Conservation (phyloP, 2,113 vertebrate genomes). For the Crotalus horridus region DNA sequence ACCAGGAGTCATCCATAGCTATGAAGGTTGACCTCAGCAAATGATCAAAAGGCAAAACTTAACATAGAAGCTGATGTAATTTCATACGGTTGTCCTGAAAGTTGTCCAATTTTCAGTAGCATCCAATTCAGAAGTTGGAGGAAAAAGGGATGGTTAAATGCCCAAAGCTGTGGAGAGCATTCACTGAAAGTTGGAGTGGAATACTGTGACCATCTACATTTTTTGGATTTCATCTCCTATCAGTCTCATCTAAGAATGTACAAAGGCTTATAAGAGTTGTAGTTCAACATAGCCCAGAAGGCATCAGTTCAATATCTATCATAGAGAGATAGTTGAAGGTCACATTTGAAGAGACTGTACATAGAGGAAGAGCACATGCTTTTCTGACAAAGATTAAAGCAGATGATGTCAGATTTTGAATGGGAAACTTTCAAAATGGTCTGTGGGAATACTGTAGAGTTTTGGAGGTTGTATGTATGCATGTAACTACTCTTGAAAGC, state of each 20-base stretch:
- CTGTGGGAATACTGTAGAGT: neutral
- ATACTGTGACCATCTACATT: neutral
- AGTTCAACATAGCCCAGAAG: neutral
- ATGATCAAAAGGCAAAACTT: neutral
- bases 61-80: neutral
- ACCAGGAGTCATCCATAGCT: neutral
- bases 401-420: neutral
- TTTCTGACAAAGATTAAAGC: neutral
- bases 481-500: neutral
- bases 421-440: neutral
- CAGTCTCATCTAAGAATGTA: neutral
- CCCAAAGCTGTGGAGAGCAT: neutral
- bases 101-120: neutral
- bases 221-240: neutral
- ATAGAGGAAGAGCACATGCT: neutral
- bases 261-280: neutral
- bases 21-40: rapidly evolving
- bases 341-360: neutral
- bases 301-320: neutral
- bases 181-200: neutral
- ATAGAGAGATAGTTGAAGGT: neutral
- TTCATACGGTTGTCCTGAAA: neutral
- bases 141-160: neutral
- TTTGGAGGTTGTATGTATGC: neutral
- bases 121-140: neutral